Evolutionary conservation across 2,113 vertebrate species (phyloP).

Genomic region (Salvelinus alpinus): DNA sequence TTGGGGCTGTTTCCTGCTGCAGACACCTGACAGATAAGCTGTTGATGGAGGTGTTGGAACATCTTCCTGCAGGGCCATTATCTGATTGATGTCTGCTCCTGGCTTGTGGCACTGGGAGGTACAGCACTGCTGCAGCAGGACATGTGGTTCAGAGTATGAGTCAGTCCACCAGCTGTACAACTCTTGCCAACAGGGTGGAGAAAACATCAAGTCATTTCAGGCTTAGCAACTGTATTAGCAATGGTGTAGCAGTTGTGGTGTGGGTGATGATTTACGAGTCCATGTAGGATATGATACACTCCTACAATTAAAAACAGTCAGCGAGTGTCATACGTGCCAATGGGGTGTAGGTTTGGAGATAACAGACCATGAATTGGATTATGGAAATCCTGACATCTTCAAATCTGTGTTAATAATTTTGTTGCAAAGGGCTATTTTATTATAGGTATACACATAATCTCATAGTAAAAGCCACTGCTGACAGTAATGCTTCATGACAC

Average conservation of each 20-base stretch:
- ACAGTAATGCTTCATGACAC: not conserved
- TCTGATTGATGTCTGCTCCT: not conserved
- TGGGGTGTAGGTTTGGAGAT: too few relatives aligned
- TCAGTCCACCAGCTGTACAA: conserved; percentile 70
- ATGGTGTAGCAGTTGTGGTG: conserved; percentile 24
- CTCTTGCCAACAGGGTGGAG: conserved; percentile 47
- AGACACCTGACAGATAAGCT: not conserved
- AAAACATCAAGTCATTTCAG: conserved; percentile 46
- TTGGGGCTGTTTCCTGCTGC: not conserved
- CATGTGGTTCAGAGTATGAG: conserved; percentile 66
- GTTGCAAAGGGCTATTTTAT: too few relatives aligned
- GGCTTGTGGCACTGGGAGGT: not conserved
- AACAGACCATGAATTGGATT: too few relatives aligned
- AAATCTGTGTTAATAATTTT: not conserved
- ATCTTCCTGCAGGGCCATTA: not conserved
- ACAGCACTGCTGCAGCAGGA: conserved; percentile 46
- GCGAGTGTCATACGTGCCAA: too few relatives aligned
- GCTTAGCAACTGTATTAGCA: conserved; percentile 20
- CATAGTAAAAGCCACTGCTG: not conserved
- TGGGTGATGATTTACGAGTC: conserved; percentile 29
- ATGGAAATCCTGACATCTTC: too few relatives aligned
- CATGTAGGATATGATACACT: too few relatives aligned
- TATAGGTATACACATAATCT: not conserved
- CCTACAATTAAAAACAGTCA: too few relatives aligned
- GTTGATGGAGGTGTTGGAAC: not conserved